Conservation (phyloP, 2,888 invertebrate genomes). For the Dermolepida albohirtum region DNA sequence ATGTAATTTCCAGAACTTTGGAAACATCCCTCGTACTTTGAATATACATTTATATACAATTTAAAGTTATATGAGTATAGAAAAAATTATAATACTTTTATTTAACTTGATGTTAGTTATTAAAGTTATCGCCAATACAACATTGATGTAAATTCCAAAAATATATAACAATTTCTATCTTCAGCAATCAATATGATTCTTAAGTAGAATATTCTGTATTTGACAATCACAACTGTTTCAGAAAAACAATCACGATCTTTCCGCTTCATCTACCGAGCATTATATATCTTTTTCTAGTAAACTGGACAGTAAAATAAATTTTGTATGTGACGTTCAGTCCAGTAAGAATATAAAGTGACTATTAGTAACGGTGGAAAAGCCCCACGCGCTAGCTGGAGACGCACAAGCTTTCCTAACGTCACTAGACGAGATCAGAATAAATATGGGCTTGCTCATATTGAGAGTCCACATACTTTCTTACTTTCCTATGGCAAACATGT, state of each 20-base stretch:
- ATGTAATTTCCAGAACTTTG: too few species aligned
- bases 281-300: conserved; percentile 27
- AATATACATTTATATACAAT: too few species aligned
- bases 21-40: too few species aligned
- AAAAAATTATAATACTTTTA: too few species aligned
- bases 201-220: conserved; percentile 9
- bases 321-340: conserved; percentile 32
- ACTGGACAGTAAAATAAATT: conserved; percentile 36
- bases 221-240: conserved; percentile 14
- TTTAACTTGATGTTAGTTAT: too few species aligned
- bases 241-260: conserved; percentile 29
- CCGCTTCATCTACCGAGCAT: conserved; percentile 17
- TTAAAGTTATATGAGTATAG: too few species aligned
- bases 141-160: too few species aligned
- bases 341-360: conserved; percentile 39
- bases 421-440: conserved; percentile 30
- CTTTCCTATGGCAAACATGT: conserved; percentile 1
- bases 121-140: too few species aligned
- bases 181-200: too few species aligned
- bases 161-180: too few species aligned
- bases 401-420: conserved; percentile 1
- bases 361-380: conserved; percentile 27
- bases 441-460: conserved; percentile 11
- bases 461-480: conserved; percentile 2
- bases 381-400: not conserved